phyloP scores from a whole-genome alignment of 2,888 invertebrate genomes.

The Campaea margaritaria region DNA sequence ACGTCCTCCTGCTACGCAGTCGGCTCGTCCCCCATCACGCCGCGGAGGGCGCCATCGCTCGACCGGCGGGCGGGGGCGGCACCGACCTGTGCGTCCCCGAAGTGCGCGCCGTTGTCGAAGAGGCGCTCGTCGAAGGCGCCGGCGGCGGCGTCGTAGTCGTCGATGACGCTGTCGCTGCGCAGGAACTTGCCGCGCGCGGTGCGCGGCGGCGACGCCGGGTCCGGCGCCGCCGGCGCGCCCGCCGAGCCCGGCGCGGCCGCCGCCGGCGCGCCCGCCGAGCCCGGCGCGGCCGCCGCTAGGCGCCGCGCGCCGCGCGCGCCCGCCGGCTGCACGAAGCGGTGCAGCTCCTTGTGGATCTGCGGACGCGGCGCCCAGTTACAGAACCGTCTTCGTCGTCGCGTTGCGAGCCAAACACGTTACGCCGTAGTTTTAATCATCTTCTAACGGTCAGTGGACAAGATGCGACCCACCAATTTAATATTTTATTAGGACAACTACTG shows the following conservation, averaged over 20 bases:
- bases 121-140: slow-evolving; percentile 60
- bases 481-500: too few species aligned
- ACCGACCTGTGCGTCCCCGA: slow-evolving; percentile 54
- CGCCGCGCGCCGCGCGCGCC: slow-evolving; percentile 7
- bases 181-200: slow-evolving; percentile 47
- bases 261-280: too few species aligned
- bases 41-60: too few species aligned
- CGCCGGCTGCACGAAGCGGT: slow-evolving; percentile 82
- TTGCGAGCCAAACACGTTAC: too few species aligned
- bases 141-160: slow-evolving; percentile 64
- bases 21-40: too few species aligned
- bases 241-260: background rate
- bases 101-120: slow-evolving; percentile 55
- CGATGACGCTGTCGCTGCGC: slow-evolving; percentile 69
- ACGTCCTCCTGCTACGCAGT: too few species aligned
- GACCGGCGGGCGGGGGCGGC: too few species aligned
- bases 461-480: too few species aligned
- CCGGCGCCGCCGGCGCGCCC: slow-evolving; percentile 9
- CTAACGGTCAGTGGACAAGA: too few species aligned
- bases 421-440: too few species aligned
- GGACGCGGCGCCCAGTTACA: too few species aligned
- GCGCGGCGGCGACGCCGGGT: slow-evolving; percentile 29
- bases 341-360: slow-evolving; percentile 90
- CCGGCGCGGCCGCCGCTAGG: slow-evolving; percentile 10
- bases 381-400: too few species aligned